phyloP scores from a whole-genome alignment of 2,888 invertebrate species.

The Furcula furcula region DNA sequence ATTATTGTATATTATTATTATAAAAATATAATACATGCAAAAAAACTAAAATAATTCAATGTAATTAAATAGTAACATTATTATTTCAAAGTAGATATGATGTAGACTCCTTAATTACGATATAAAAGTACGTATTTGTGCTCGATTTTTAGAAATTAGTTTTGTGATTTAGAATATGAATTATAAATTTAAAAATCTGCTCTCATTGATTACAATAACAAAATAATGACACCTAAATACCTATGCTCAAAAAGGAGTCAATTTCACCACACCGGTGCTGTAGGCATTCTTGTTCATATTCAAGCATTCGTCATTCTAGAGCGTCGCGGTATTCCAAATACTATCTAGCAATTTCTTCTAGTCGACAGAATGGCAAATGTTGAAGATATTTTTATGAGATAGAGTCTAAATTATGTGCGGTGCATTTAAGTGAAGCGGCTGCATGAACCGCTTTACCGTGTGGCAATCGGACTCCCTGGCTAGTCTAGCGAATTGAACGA shows the following conservation, averaged over 20 bases:
- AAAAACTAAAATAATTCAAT: too few species aligned
- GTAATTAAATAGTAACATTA: too few species aligned
- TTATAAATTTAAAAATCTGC: too few species aligned
- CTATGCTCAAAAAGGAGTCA: constrained; percentile 62
- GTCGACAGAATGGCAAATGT: constrained; percentile 75
- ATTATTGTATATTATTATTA: too few species aligned
- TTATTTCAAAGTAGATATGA: too few species aligned
- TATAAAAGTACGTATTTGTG: too few species aligned
- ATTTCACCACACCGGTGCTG: constrained; percentile 47
- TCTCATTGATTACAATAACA: too few species aligned
- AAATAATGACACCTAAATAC: too few species aligned
- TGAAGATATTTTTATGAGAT: constrained; percentile 53
- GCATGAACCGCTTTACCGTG: constrained; percentile 38
- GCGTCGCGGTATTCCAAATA: constrained; percentile 59
- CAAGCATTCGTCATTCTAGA: constrained; percentile 71
- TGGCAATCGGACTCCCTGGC: constrained; percentile 27
- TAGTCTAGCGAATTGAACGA: constrained; percentile 7
- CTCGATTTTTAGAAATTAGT: too few species aligned
- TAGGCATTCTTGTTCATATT: constrained; percentile 43
- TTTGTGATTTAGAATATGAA: too few species aligned
- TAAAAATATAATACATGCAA: too few species aligned
- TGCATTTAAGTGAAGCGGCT: constrained; percentile 53
- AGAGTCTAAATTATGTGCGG: constrained; percentile 45
- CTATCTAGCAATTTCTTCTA: constrained; percentile 71
- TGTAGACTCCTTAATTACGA: too few species aligned